These are phyloP conservation scores for Thecophora atra DNA, from an alignment of 2,888 invertebrate genomes.

Conservation along the genomic window DNA sequence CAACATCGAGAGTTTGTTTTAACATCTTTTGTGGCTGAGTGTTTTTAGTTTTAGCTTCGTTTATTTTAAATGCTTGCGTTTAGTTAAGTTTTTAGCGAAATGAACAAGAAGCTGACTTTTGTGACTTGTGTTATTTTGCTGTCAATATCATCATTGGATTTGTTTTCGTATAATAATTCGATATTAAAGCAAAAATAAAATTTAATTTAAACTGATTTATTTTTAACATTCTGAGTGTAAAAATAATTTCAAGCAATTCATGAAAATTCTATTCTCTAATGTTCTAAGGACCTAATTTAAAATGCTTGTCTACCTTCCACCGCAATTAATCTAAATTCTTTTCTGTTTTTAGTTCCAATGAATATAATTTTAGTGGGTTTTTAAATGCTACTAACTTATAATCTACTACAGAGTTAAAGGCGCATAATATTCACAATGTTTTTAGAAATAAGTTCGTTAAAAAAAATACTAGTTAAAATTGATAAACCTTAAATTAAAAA, in stretches of 20 bases:
- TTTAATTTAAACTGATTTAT: too few relatives aligned
- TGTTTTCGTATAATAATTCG: too few relatives aligned
- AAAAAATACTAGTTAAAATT: constrained; percentile 4
- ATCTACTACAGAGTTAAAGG: constrained; percentile 59
- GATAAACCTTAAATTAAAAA: constrained; percentile 2
- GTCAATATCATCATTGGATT: too few relatives aligned
- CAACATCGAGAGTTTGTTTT: constrained; percentile 64
- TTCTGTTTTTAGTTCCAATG: constrained; percentile 35
- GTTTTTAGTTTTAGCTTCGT: constrained; percentile 40
- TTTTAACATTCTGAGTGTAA: not conserved
- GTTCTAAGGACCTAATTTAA: not conserved
- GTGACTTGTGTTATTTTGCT: too few relatives aligned
- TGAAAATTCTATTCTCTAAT: not conserved
- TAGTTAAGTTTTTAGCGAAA: constrained; percentile 36
- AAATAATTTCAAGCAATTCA: not conserved
- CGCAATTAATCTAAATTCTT: constrained; percentile 14
- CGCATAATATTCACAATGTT: constrained; percentile 64
- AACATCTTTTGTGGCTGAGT: constrained; percentile 39
- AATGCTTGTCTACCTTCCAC: not conserved
- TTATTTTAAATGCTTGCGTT: constrained; percentile 21
- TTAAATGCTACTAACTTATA: constrained; percentile 30
- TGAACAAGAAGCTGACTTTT: constrained; percentile 16
- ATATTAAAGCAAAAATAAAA: too few relatives aligned
- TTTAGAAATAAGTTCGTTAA: constrained; percentile 31
- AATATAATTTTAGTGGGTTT: constrained; percentile 26